Conservation (phyloP, 2,113 vertebrate genomes). For the Siphamia tubifer region DNA sequence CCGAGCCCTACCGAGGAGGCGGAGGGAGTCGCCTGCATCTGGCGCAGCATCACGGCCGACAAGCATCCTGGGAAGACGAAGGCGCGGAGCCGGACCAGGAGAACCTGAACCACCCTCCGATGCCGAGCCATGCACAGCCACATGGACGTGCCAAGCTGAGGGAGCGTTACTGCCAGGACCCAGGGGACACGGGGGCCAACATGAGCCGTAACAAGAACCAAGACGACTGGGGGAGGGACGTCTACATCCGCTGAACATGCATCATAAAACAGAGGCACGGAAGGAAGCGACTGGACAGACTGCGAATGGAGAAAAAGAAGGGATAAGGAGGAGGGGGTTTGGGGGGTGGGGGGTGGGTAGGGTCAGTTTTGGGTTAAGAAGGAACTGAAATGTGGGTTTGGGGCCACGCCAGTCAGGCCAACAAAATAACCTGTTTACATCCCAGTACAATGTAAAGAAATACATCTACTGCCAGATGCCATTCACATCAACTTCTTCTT, state of each 20-base stretch:
- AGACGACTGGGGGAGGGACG: conserved; percentile 90
- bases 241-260: conserved; percentile 87
- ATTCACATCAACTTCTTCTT: conserved; percentile 58
- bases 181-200: conserved; percentile 77
- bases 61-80: conserved; percentile 88
- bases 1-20: conserved; percentile 76
- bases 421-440: conserved; percentile 77
- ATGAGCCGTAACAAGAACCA: conserved; percentile 83
- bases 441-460: conserved; percentile 73
- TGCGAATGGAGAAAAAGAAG: not conserved
- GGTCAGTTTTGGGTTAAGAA: conserved; percentile 5
- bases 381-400: conserved; percentile 41
- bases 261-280: not conserved
- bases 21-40: conserved; percentile 72
- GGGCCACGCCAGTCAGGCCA: conserved; percentile 60
- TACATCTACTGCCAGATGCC: conserved; percentile 65
- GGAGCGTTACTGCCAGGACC: conserved; percentile 84
- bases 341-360: not conserved
- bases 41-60: conserved; percentile 79
- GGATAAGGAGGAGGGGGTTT: not conserved
- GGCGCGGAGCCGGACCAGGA: conserved; percentile 87
- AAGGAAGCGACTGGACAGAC: conserved; percentile 34
- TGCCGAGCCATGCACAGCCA: conserved; percentile 69
- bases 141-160: conserved; percentile 86
- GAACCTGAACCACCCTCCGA: conserved; percentile 82